These are phyloP conservation scores for Mycteria americana DNA, from an alignment of 2,797 vertebrate species.

Conservation along the genomic window DNA sequence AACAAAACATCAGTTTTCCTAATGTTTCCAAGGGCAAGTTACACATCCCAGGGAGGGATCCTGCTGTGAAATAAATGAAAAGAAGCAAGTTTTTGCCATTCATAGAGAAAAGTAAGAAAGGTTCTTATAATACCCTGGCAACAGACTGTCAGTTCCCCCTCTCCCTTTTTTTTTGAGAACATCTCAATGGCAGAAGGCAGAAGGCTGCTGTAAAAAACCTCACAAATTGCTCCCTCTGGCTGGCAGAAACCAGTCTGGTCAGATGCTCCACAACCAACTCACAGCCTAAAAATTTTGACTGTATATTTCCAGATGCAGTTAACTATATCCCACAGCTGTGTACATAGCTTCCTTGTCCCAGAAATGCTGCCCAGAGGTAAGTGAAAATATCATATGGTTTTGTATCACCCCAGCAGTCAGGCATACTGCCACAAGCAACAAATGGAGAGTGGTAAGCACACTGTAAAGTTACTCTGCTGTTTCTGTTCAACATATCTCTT, in stretches of 20 bases:
- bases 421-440: neutral
- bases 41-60: neutral
- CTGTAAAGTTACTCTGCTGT: neutral
- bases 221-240: neutral
- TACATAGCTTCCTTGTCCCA: neutral
- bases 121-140: neutral
- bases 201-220: neutral
- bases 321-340: neutral
- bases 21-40: neutral
- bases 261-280: neutral
- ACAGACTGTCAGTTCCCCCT: neutral
- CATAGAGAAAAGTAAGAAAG: neutral
- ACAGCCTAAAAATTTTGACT: neutral
- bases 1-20: neutral
- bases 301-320: neutral
- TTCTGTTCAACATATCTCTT: neutral
- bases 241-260: neutral
- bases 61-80: neutral
- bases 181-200: neutral
- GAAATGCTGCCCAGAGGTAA: neutral
- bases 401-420: neutral
- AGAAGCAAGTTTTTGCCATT: conserved; percentile 48
- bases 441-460: neutral
- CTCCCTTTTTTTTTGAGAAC: neutral
- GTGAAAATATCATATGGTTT: neutral